Base-by-base conservation (phyloP, 2,113 vertebrate species). In the Callospermophilus lateralis region DNA sequence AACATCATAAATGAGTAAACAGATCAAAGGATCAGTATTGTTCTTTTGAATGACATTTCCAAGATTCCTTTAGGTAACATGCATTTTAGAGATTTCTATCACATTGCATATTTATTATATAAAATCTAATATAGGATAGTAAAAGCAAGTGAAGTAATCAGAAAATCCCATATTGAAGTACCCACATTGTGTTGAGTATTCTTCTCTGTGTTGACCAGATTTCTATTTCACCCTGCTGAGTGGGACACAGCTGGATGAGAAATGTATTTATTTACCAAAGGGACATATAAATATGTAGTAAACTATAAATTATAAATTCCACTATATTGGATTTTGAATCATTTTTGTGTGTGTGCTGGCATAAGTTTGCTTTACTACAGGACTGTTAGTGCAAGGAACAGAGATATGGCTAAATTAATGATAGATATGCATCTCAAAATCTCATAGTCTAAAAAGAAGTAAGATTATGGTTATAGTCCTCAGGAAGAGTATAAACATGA, bases 281-380 rank as follows among this genome's bases (percentile, higher is more conserved):
- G 53, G 26, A 67, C 19, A 72, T 61, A 93, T 45, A 90, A 89
- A 85, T 93, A 79, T 70, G 15, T 22, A 77, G 34, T 67, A 83
- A 83, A 74, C 2, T 53, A 91, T 92, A 89, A 90, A 96, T 76
- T 48, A 83, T 79, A 48, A 79, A 45, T 84, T 85, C 51, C 39
- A 19, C 8, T 74, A 20, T 45, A 78, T 34, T 85, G 22, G 8
- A 73, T 91, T 95, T 95, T 39, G 28, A 90, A 85, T 84, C 17
- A 55, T 81, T 91, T 90, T 90, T 30, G 80, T 80, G 45, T 45
- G 45, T 45, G 45, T 45, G 45, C 15, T 45, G 45, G 8, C 34
- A 58, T 79, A 90, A 61, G 53, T 48, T 10, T 55, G 16, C 53
- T 65, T 42, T 53, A 58, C 11, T 53, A 58, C 11, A 95, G 8